Conservation (phyloP, 1,140 invertebrate species). For the Trachelipus rathkii region DNA sequence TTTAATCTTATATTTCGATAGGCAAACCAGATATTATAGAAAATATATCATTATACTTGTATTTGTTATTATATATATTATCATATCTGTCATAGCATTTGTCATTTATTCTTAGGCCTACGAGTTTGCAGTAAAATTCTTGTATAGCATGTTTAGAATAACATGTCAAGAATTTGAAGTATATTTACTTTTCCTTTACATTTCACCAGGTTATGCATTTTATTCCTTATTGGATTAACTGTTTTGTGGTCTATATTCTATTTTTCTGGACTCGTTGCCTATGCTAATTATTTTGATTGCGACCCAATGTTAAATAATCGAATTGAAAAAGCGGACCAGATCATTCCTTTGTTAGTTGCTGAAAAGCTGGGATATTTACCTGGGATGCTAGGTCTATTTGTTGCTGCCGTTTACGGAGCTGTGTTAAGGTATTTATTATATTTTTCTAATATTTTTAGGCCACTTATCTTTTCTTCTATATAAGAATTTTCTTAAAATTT, state of each 20-base stretch:
- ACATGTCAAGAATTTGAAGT: no score
- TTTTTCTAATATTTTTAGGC: no score
- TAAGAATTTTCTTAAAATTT: no score
- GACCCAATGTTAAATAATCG: slow-evolving; percentile 17
- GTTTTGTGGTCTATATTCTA: slow-evolving; percentile 20
- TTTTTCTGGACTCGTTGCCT: slow-evolving; percentile 28
- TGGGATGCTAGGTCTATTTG: slow-evolving; percentile 24
- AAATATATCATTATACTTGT: no score
- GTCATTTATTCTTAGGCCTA: no score
- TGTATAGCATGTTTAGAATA: no score
- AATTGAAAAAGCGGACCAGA: slow-evolving; percentile 29
- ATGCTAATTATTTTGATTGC: slow-evolving; percentile 20
- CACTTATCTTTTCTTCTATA: no score
- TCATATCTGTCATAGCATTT: no score
- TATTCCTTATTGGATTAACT: slow-evolving; percentile 18
- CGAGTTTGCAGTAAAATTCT: no score
- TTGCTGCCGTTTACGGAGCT: slow-evolving; percentile 19
- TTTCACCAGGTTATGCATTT: neutral
- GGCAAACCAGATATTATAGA: no score
- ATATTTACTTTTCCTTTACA: neutral
- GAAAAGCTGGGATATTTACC: slow-evolving; percentile 16
- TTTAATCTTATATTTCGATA: no score
- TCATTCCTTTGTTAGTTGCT: slow-evolving; percentile 21
- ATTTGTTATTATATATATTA: no score
- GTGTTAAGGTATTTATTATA: slow-evolving; percentile 19